Conservation (phyloP, 2,888 invertebrate genomes). For the Petrophora chlorosata region DNA sequence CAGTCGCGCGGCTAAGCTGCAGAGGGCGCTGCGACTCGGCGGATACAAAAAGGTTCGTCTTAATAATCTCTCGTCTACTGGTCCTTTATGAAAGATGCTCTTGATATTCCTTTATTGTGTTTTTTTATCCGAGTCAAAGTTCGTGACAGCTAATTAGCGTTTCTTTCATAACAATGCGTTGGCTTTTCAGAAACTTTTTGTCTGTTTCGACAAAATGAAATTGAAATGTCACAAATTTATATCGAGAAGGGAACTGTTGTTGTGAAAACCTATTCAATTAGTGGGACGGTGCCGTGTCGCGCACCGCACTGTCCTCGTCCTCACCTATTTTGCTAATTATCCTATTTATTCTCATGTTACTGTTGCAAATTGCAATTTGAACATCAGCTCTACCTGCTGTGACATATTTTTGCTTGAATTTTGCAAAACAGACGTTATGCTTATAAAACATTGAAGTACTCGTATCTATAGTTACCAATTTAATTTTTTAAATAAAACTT, state of each 20-base stretch:
- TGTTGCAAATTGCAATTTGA: conserved; percentile 10
- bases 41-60: conserved; percentile 82
- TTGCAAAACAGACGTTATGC: not conserved
- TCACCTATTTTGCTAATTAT: conserved; percentile 42
- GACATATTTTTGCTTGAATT: no score
- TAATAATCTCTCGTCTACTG: conserved; percentile 34
- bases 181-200: conserved; percentile 39
- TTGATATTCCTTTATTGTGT: conserved; percentile 38
- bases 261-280: conserved; percentile 47
- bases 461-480: no score
- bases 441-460: no score
- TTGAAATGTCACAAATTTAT: conserved; percentile 47
- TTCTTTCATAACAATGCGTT: conserved; percentile 40
- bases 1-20: conserved; percentile 78
- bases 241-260: conserved; percentile 20
- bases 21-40: conserved; percentile 81
- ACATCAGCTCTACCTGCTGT: not conserved
- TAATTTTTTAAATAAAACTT: no score
- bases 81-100: conserved; percentile 38
- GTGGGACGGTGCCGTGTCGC: conserved; percentile 28
- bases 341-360: conserved; percentile 32
- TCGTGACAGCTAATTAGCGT: conserved; percentile 52
- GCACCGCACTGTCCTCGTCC: conserved; percentile 32
- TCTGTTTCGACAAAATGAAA: conserved; percentile 42
- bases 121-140: conserved; percentile 43